Evolutionary conservation across 2,888 invertebrate species (phyloP).

Genomic region (Lasius platythorax): DNA sequence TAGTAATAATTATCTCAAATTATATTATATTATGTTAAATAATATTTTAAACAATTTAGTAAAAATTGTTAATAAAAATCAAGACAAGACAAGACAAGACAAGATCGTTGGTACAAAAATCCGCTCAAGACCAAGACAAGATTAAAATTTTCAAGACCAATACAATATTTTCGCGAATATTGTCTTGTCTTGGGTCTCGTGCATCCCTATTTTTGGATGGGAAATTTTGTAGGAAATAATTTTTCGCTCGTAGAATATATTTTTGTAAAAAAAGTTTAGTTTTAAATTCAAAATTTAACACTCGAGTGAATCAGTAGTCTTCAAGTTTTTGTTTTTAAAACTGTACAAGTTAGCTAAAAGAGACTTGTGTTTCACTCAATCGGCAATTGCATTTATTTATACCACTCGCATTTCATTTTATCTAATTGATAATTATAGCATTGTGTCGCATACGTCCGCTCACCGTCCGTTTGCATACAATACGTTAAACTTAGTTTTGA

Average conservation of each 20-base stretch:
- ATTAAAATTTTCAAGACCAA: no score
- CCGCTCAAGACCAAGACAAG: no score
- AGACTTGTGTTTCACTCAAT: background rate
- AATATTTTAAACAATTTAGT: no score
- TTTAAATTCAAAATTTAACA: background rate
- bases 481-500: conserved; percentile 44
- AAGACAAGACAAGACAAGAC: no score
- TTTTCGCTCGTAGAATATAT: background rate
- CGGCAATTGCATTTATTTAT: conserved; percentile 3
- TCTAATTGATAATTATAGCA: conserved; percentile 14
- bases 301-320: background rate
- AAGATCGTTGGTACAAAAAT: no score
- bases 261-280: background rate
- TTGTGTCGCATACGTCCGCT: background rate
- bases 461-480: conserved; percentile 27
- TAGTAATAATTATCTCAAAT: no score
- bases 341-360: background rate
- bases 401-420: conserved; percentile 11
- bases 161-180: no score
- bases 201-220: background rate
- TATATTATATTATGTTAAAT: no score
- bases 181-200: no score
- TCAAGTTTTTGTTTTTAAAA: background rate
- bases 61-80: no score
- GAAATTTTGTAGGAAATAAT: background rate